Evolutionary conservation across 2,113 vertebrate genomes (phyloP).

Genomic region (Clupea harengus): DNA sequence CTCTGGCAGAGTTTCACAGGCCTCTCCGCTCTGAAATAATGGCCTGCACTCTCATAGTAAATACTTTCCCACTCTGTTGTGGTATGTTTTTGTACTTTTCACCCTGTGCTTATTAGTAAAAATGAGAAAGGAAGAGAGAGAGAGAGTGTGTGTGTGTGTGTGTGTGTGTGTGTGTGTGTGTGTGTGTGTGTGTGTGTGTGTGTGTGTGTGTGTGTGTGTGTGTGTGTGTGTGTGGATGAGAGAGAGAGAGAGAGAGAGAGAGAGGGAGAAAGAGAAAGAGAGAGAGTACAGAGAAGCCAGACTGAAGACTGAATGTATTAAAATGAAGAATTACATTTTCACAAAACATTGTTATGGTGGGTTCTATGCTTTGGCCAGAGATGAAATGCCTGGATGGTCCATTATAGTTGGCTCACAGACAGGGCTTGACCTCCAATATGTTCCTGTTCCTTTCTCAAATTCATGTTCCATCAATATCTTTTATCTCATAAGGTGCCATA

Average conservation of each 20-base stretch:
- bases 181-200: neutral
- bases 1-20: constrained; percentile 56
- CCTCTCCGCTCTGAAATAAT: constrained; percentile 58
- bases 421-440: constrained; percentile 27
- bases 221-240: neutral
- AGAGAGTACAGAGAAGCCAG: neutral
- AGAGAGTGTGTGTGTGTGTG: constrained; percentile 3
- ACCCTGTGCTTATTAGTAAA: constrained; percentile 55
- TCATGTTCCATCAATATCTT: neutral
- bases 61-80: constrained; percentile 59
- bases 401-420: neutral
- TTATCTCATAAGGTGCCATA: neutral
- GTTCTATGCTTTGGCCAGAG: neutral
- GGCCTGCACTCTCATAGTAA: constrained; percentile 56
- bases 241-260: constrained; percentile 4
- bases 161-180: neutral
- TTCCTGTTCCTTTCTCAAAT: neutral
- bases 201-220: neutral
- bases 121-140: constrained; percentile 30
- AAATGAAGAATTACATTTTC: too few species aligned
- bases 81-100: constrained; percentile 63
- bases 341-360: neutral
- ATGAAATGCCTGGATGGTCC: too few species aligned
- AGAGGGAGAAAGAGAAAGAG: neutral
- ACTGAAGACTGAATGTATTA: too few species aligned